Evolutionary conservation across 1,140 invertebrate genomes (phyloP).

Genomic region (Carposina sasakii): DNA sequence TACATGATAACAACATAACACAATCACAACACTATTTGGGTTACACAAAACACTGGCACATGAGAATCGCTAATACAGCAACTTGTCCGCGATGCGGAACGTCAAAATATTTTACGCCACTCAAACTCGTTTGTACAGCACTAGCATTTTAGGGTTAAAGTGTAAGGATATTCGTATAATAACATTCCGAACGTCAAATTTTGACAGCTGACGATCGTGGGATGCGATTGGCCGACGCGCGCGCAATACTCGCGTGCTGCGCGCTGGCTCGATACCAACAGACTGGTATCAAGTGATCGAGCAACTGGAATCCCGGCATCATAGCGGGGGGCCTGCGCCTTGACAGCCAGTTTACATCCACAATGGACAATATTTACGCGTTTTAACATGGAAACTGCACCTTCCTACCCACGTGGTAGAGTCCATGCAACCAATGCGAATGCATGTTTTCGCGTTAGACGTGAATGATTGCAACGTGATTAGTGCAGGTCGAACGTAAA

Average conservation of each 20-base stretch:
- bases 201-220: constrained; percentile 62
- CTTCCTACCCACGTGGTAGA: too few relatives aligned
- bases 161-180: constrained; percentile 30
- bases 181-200: constrained; percentile 52
- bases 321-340: constrained; percentile 48
- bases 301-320: constrained; percentile 11
- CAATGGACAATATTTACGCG: too few relatives aligned
- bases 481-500: too few relatives aligned
- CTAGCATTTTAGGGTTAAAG: constrained; percentile 17
- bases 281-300: constrained; percentile 26
- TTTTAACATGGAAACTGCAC: too few relatives aligned
- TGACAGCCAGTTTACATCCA: not conserved
- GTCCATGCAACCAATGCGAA: too few relatives aligned
- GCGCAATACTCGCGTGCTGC: constrained; percentile 38
- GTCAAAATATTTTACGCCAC: constrained; percentile 35
- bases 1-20: constrained; percentile 59
- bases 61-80: constrained; percentile 48
- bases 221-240: constrained; percentile 48
- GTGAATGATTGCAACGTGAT: too few relatives aligned
- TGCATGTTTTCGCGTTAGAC: too few relatives aligned
- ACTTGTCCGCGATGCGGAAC: constrained; percentile 32
- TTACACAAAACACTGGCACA: constrained; percentile 36
- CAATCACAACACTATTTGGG: constrained; percentile 35
- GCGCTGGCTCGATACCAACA: constrained; percentile 41
- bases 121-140: constrained; percentile 10